Evolutionary conservation across 2,797 vertebrate genomes (phyloP), one percentile per base, ranked within the genome.

Genomic region (Gadopsis bispinosus): DNA sequence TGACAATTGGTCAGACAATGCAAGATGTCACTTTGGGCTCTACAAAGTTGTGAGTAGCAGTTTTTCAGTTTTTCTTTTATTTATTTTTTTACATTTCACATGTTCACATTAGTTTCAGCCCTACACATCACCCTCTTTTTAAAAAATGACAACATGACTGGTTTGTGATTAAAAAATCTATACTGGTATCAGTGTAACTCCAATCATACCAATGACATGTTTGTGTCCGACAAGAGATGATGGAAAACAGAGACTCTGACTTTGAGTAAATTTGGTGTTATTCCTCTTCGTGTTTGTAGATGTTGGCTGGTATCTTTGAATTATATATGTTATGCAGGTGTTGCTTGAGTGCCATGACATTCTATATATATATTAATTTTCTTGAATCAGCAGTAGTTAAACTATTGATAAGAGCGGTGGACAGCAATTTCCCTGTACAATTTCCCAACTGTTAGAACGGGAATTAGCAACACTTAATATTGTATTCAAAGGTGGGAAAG

Each of bases 211-310:
- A 50, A 26, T 33, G 9, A 31, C 5, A 45, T 20, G 5, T 65
- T 19, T 62, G 35, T 65, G 37, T 66, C 54, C 2, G 7, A 33
- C 16, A 9, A 41, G 37, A 66, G 59, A 65, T 31, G 56, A 67
- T 20, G 7, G 13, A 16, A 31, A 65, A 8, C 37, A 26, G 17
- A 59, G 20, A 58, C 31, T 64, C 39, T 35, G 20, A 45, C 0
- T 43, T 17, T 39, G 29, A 20, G 20, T 22, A 2, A 69, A 54
- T 6, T 50, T 68, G 69, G 7, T 66, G 26, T 51, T 35, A 8
- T 59, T 45, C 7, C 7, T 56, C 6, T 33, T 50, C 5, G 6
- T 69, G n/a, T 73, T 14, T 73, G 45, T n/a, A 62, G n/a, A 81
- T 5, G n/a, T n/a, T 55, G 43, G 35, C 48, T 35, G 29, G 5